Conservation (phyloP, 2,797 vertebrate species). For the Parambassis ranga region DNA sequence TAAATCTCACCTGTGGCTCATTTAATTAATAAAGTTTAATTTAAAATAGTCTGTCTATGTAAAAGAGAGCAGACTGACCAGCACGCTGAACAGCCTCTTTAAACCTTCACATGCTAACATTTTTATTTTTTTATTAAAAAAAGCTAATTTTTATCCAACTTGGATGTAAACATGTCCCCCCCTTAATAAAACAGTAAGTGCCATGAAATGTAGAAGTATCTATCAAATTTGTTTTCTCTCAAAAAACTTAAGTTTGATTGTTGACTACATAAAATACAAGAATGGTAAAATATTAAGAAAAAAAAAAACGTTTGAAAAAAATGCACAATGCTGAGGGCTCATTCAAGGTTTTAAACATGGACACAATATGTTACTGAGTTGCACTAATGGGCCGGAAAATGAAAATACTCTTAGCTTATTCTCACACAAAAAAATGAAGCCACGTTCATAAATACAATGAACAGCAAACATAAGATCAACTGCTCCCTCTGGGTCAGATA, state of each 20-base stretch:
- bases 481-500: conserved; percentile 1
- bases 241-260: conserved; percentile 25
- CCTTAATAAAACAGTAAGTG: conserved; percentile 32
- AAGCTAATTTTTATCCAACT: conserved; percentile 30
- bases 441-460: conserved; percentile 11
- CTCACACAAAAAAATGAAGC: conserved; percentile 4
- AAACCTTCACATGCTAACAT: conserved; percentile 36
- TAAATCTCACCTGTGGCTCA: conserved; percentile 39
- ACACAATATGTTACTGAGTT: conserved; percentile 24
- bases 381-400: conserved; percentile 28
- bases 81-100: conserved; percentile 30
- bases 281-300: conserved; percentile 5
- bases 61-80: conserved; percentile 27
- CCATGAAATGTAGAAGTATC: conserved; percentile 13
- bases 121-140: too few species aligned
- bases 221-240: conserved; percentile 4
- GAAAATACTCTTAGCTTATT: not conserved
- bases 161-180: conserved; percentile 66
- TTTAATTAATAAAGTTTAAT: too few species aligned
- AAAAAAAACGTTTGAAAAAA: conserved; percentile 14
- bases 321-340: conserved; percentile 15
- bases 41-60: conserved; percentile 29
- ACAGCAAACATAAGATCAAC: conserved; percentile 12
- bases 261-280: conserved; percentile 36
- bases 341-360: conserved; percentile 35